phyloP scores from a whole-genome alignment of 2,888 invertebrate genomes.

The Autographa pulchrina region DNA sequence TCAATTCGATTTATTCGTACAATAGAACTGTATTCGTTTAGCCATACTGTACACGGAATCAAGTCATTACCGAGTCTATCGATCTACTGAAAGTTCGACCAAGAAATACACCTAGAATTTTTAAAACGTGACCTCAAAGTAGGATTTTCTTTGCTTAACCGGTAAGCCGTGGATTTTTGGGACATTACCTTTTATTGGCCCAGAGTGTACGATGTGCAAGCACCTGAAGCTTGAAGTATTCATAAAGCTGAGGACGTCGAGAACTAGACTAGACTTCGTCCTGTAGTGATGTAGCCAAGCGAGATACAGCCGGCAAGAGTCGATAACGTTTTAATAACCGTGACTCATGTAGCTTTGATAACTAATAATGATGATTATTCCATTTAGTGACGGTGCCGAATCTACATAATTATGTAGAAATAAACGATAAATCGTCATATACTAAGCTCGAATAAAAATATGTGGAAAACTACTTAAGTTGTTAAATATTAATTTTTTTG shows the following conservation, averaged over 20 bases:
- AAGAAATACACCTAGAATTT: slow-evolving; percentile 51
- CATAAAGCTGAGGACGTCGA: slow-evolving; percentile 76
- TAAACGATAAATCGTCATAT: too few species aligned
- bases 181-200: slow-evolving; percentile 64
- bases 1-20: slow-evolving; percentile 20
- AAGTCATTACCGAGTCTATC: slow-evolving; percentile 58
- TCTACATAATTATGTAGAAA: too few species aligned
- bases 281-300: slow-evolving; percentile 62
- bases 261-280: slow-evolving; percentile 73
- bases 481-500: too few species aligned
- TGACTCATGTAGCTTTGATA: not conserved
- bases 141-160: slow-evolving; percentile 51
- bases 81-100: slow-evolving; percentile 51
- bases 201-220: slow-evolving; percentile 66
- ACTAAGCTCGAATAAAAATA: too few species aligned
- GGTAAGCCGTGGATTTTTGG: slow-evolving; percentile 57
- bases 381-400: too few species aligned
- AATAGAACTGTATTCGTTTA: slow-evolving; percentile 41
- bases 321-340: slow-evolving; percentile 9
- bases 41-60: slow-evolving; percentile 48
- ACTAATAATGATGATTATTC: not conserved
- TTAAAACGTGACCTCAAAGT: slow-evolving; percentile 58
- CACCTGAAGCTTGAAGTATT: slow-evolving; percentile 78
- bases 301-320: slow-evolving; percentile 3
- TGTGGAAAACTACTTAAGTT: too few species aligned